Percentiles rank a stretch among this genome's conserved stretches.
phyloP scores from a whole-genome alignment of 1,140 invertebrate species.

The Delia radicum region DNA sequence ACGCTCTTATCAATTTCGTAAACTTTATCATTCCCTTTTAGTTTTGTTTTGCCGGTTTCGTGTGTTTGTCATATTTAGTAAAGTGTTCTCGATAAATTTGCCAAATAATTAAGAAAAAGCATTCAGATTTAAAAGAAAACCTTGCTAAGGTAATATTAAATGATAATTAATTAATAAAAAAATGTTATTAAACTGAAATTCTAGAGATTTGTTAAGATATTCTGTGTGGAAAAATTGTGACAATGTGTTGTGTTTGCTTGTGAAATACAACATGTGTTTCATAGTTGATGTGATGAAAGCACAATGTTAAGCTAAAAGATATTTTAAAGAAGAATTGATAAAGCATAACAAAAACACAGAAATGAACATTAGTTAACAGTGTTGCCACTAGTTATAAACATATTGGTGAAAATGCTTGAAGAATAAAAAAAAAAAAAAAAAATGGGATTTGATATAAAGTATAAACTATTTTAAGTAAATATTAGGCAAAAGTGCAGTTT shows the following conservation, averaged over 20 bases:
- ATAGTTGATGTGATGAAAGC: not conserved
- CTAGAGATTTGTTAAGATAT: too few species aligned
- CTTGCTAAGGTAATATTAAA: not conserved
- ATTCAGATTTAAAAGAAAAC: not conserved
- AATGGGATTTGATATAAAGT: too few species aligned
- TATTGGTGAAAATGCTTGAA: too few species aligned
- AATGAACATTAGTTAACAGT: not conserved
- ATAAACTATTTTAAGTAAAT: too few species aligned
- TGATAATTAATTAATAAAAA: not conserved
- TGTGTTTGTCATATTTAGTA: not conserved
- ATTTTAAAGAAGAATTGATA: not conserved
- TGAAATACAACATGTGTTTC: not conserved
- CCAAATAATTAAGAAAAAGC: not conserved
- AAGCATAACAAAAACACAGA: not conserved
- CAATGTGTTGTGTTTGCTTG: not conserved
- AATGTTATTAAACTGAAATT: not conserved
- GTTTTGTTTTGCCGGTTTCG: not conserved
- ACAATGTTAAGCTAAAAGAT: not conserved
- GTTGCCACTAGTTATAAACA: not conserved
- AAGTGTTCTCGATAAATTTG: not conserved
- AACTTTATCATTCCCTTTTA: not conserved
- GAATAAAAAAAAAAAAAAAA: too few species aligned
- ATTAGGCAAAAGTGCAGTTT: too few species aligned
- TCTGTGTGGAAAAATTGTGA: not conserved
- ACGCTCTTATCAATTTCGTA: not conserved